These are phyloP conservation scores for Epirrita christyi DNA, from an alignment of 2,888 invertebrate species.

Conservation along the genomic window DNA sequence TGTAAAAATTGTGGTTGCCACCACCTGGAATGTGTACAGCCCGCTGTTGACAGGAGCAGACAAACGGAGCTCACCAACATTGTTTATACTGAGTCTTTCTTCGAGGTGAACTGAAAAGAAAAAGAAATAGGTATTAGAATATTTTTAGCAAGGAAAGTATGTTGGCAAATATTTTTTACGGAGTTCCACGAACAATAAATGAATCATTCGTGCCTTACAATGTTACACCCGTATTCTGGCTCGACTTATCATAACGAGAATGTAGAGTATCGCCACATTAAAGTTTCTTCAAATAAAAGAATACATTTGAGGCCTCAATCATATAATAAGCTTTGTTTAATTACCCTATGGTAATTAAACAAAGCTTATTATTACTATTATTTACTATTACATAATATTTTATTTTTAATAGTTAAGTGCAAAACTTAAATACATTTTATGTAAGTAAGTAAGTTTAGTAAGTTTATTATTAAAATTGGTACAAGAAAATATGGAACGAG, in stretches of 20 bases:
- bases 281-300: too few species aligned
- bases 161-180: neutral
- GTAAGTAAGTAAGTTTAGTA: too few species aligned
- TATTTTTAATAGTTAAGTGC: too few species aligned
- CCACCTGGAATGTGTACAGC: slow-evolving; percentile 60
- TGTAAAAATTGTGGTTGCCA: slow-evolving; percentile 62
- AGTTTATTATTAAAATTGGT: too few species aligned
- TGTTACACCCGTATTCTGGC: neutral
- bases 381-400: too few species aligned
- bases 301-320: too few species aligned
- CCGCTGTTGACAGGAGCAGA: slow-evolving; percentile 62
- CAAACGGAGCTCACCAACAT: slow-evolving; percentile 63
- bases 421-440: too few species aligned
- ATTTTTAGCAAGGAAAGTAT: slow-evolving; percentile 3
- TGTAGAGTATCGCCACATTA: neutral
- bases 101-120: slow-evolving; percentile 60
- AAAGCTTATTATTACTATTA: too few species aligned
- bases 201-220: neutral
- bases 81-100: slow-evolving; percentile 60
- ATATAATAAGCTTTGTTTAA: too few species aligned
- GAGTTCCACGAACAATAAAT: neutral
- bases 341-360: too few species aligned
- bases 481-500: too few species aligned
- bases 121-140: neutral
- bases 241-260: neutral